A percentile compares a stretch with the other conserved stretches of the same genome.
phyloP scores from a whole-genome alignment of 2,797 vertebrate species.

The Acrocephalus scirpaceus region DNA sequence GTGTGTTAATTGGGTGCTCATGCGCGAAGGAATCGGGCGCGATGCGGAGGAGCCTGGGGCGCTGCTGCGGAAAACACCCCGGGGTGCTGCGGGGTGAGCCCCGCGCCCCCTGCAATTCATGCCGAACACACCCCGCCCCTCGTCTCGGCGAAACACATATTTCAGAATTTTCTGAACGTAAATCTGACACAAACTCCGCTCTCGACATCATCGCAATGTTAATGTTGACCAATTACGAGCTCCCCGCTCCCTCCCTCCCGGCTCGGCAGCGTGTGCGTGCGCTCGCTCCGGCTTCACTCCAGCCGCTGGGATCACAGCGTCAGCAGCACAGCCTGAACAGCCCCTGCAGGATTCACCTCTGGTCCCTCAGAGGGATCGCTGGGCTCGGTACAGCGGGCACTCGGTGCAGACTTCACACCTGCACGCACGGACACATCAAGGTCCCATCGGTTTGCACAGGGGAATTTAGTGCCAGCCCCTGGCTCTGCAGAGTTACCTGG shows the following conservation, averaged over 20 bases:
- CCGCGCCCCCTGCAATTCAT: background rate
- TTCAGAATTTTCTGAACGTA: background rate
- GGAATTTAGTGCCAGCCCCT: fast-evolving
- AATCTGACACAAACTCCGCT: background rate
- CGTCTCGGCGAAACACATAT: fast-evolving
- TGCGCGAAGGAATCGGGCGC: background rate
- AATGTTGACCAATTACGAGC: fast-evolving
- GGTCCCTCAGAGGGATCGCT: fast-evolving
- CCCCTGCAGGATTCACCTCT: background rate
- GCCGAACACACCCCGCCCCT: background rate
- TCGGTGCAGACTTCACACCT: background rate
- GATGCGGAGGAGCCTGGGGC: background rate
- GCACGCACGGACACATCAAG: fast-evolving
- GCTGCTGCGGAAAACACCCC: fast-evolving
- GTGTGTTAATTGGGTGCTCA: background rate
- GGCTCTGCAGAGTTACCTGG: background rate
- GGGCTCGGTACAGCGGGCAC: background rate
- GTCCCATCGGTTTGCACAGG: fast-evolving
- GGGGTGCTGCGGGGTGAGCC: background rate
- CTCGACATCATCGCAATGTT: background rate
- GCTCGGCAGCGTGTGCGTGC: fast-evolving
- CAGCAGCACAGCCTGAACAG: background rate
- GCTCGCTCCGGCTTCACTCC: fast-evolving
- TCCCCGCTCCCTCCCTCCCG: background rate
- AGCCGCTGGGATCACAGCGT: background rate